Conservation (phyloP, 2,888 invertebrate species). For the Biston stratarius region DNA sequence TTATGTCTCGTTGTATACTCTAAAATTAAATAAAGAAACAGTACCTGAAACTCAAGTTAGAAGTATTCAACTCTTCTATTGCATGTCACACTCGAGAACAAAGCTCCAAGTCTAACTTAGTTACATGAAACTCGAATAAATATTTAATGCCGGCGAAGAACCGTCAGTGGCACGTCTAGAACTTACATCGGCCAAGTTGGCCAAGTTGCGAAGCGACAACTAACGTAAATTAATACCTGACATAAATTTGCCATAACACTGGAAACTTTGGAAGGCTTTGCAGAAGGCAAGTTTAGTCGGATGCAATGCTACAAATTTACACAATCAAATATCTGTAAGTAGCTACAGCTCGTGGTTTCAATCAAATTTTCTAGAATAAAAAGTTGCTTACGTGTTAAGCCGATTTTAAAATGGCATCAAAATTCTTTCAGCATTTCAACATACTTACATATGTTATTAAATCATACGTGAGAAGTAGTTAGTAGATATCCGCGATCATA, state of each 20-base stretch:
- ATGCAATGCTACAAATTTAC: slow-evolving; percentile 15
- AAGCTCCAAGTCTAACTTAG: slow-evolving; percentile 46
- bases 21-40: neutral
- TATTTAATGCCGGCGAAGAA: slow-evolving; percentile 76
- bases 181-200: slow-evolving; percentile 64
- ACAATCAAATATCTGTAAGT: neutral
- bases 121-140: slow-evolving; percentile 70
- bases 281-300: slow-evolving; percentile 61
- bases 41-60: slow-evolving; percentile 10
- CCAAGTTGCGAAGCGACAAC: slow-evolving; percentile 64
- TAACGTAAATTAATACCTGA: slow-evolving; percentile 85
- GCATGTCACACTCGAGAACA: slow-evolving; percentile 34
- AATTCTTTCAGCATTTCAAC: too few species aligned
- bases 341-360: too few species aligned
- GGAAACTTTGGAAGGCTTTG: slow-evolving; percentile 70
- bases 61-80: slow-evolving; percentile 17
- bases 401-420: too few species aligned
- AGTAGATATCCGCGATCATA: too few species aligned
- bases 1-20: too few species aligned
- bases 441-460: too few species aligned
- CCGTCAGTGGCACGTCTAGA: slow-evolving; percentile 62
- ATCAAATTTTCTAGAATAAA: too few species aligned
- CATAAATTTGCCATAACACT: slow-evolving; percentile 85
- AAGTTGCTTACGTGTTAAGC: too few species aligned
- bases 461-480: too few species aligned